Conservation (phyloP, 2,888 invertebrate genomes). For the Philonicus albiceps region DNA sequence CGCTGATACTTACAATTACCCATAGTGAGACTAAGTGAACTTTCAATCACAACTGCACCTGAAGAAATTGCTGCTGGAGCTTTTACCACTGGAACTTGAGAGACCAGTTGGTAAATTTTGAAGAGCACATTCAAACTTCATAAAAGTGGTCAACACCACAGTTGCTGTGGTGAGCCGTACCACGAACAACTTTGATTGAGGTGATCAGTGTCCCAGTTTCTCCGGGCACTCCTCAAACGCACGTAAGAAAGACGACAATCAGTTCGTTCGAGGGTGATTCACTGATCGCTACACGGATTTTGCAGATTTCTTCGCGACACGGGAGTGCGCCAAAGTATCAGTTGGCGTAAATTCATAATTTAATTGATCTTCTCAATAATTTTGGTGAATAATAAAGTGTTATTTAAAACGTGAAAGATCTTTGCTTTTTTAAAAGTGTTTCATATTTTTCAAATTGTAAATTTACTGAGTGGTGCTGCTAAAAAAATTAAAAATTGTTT, state of each 20-base stretch:
- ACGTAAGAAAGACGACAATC: conserved; percentile 13
- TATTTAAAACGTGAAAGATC: not conserved
- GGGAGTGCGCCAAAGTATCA: not conserved
- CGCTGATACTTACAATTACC: not conserved
- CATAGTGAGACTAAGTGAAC: not conserved
- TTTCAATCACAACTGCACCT: not conserved
- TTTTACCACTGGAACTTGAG: not conserved
- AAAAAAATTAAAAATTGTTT: too few species aligned
- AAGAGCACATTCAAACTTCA: not conserved
- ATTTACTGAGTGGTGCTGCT: not conserved
- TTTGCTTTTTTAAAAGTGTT: not conserved
- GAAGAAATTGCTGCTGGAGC: not conserved
- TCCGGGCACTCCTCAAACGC: not conserved
- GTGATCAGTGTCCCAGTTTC: conserved; percentile 16
- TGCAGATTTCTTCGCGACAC: not conserved
- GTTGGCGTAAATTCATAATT: not conserved
- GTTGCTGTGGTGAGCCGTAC: not conserved
- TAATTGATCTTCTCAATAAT: not conserved
- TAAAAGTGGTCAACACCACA: not conserved
- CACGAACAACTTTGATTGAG: not conserved
- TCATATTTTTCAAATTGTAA: not conserved
- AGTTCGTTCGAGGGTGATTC: conserved; percentile 23
- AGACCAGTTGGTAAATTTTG: not conserved
- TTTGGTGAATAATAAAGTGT: not conserved
- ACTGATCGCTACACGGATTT: conserved; percentile 27